Evolutionary conservation across 1,140 invertebrate species (phyloP), one percentile per base, ranked within the genome.

Genomic region (Monomorium pharaonis): DNA sequence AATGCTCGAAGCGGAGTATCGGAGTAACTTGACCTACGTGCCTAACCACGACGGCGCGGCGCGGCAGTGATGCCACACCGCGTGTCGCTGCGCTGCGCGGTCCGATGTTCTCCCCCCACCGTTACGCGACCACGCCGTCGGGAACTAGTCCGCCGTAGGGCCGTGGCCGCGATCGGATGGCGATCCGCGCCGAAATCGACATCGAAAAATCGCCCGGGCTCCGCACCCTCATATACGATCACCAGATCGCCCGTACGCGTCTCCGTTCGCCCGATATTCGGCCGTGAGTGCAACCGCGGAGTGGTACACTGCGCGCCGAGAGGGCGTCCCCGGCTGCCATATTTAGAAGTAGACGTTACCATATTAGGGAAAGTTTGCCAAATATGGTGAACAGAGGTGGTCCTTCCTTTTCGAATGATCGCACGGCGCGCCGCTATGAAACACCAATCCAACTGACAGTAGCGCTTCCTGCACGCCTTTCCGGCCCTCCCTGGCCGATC

Each of bases 281-380:
- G 2, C 2, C 16, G 47, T 3, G 6, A 81, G 60, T 62, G 21
- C 27, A 42, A 14, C 5, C 76, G 94, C 94, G 95, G 91, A 95
- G 94, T 94, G 92, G 92, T 95, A 95, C 95, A 95, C 60, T 84
- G 86, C 88, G 90, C 91, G 91, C 72, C 92, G 95, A 96, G 96
- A 96, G 95, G 95, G 96, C 93, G 94, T 94, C 92, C 92, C 95
- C 96, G 95, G 96, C 95, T 96, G 95, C 97, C 97, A 96, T 97
- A 97, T 97, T 97, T 97, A 97, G 96, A 96, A 96, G 94, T 96
- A 95, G 95, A 95, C 96, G 96, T 95, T 96, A 94, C 96, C 96
- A 96, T 97, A 97, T 97, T 97, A 96, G 96, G 97, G 94, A 96
- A 96, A 96, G 95, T 96, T 96, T 95, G 95, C 96, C 96, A 96